A percentile compares a stretch with the other conserved stretches of the same genome.
Evolutionary conservation across 2,113 vertebrate genomes (phyloP).

Genomic region (Cromileptes altivelis): DNA sequence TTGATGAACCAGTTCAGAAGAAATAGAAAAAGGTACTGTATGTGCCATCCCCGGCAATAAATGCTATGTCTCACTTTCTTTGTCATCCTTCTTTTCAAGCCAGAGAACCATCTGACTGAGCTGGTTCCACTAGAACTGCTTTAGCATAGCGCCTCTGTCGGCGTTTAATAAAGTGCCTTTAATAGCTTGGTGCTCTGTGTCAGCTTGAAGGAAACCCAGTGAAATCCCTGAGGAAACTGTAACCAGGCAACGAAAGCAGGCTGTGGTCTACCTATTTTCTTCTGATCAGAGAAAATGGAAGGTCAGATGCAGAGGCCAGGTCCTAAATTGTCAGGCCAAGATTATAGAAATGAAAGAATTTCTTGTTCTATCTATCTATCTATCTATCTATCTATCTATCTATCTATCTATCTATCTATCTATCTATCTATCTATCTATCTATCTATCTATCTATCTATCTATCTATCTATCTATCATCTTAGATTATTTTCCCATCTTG

Average conservation of each 20-base stretch:
- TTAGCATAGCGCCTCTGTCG: conserved; percentile 11
- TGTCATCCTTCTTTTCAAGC: background rate
- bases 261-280: conserved; percentile 29
- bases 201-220: conserved; percentile 54
- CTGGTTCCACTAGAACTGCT: conserved; percentile 10
- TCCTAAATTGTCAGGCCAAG: conserved; percentile 33
- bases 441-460: conserved; percentile 1
- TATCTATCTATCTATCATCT: conserved; percentile 9
- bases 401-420: conserved; percentile 8
- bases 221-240: conserved; percentile 62
- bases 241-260: conserved; percentile 70
- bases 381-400: background rate
- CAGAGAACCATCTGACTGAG: background rate
- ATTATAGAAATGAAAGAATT: background rate
- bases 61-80: background rate
- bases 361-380: background rate
- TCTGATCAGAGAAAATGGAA: conserved; percentile 49
- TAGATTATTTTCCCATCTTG: background rate
- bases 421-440: conserved; percentile 11
- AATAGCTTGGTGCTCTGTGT: conserved; percentile 46
- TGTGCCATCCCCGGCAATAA: background rate
- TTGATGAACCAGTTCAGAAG: background rate
- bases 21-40: background rate
- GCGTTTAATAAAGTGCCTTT: conserved; percentile 60
- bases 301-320: conserved; percentile 47